phyloP scores from a whole-genome alignment of 2,797 vertebrate species.

The Benthosema pterotum region DNA sequence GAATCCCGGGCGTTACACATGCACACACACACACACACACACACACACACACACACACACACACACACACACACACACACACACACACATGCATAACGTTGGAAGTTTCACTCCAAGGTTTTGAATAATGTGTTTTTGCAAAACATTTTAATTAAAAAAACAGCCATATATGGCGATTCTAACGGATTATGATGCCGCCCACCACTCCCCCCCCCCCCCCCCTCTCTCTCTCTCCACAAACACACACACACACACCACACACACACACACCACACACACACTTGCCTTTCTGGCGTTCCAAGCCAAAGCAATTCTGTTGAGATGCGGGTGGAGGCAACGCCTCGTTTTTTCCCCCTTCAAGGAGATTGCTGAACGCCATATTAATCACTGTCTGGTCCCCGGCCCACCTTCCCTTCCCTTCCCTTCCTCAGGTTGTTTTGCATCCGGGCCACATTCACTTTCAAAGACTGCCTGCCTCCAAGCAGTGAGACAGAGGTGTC shows the following conservation, averaged over 20 bases:
- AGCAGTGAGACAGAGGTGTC: too few relatives aligned
- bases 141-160: conserved; percentile 72
- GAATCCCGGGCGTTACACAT: too few relatives aligned
- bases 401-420: too few relatives aligned
- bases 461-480: too few relatives aligned
- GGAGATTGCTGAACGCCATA: conserved; percentile 59
- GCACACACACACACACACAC: too few relatives aligned
- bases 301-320: conserved; percentile 56
- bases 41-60: too few relatives aligned
- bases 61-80: too few relatives aligned
- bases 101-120: conserved; percentile 52
- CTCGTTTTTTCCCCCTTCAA: conserved; percentile 61
- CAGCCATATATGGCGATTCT: conserved; percentile 49
- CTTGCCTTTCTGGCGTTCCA: background rate
- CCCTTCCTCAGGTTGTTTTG: too few relatives aligned
- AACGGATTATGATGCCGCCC: conserved; percentile 47
- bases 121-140: conserved; percentile 66
- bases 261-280: too few relatives aligned
- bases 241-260: too few relatives aligned
- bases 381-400: conserved; percentile 63
- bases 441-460: too few relatives aligned
- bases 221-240: background rate
- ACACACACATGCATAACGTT: conserved; percentile 42
- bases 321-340: conserved; percentile 34
- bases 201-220: conserved; percentile 7